A percentile compares a stretch with the other conserved stretches of the same genome.
Evolutionary conservation across 2,113 vertebrate species (phyloP).

Genomic region (Orycteropus afer): DNA sequence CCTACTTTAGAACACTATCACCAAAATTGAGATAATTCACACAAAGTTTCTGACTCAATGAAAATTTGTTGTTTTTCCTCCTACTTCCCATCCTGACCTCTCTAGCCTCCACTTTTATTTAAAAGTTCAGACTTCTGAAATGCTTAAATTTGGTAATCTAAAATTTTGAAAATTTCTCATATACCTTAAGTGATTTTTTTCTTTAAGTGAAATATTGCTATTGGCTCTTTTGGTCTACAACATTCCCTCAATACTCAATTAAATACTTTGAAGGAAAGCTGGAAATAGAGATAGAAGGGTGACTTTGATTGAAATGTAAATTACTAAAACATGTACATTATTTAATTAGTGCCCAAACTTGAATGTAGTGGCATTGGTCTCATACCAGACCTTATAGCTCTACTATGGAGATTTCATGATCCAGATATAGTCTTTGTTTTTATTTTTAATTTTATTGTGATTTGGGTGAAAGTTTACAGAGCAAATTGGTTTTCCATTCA

Average conservation of each 20-base stretch:
- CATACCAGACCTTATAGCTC: background rate
- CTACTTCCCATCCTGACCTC: background rate
- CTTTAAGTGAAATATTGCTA: background rate
- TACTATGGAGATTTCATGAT: background rate
- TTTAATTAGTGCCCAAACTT: background rate
- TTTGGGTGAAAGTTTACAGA: too few relatives aligned
- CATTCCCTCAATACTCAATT: background rate
- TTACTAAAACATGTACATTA: background rate
- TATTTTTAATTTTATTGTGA: too few relatives aligned
- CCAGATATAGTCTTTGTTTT: too few relatives aligned
- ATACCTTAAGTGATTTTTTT: background rate
- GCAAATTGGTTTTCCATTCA: too few relatives aligned
- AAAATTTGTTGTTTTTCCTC: background rate
- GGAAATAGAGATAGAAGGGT: background rate
- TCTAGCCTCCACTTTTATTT: background rate
- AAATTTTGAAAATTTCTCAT: conserved; percentile 27
- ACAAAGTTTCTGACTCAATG: background rate
- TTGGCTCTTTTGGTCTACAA: background rate
- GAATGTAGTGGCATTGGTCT: background rate
- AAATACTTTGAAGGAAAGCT: conserved; percentile 44
- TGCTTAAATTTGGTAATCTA: background rate
- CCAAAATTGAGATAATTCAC: background rate
- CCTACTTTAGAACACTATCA: background rate
- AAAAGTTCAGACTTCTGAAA: conserved; percentile 45
- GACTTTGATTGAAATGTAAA: background rate